phyloP scores from a whole-genome alignment of 1,140 invertebrate species.

The Tetramorium alpestre region DNA sequence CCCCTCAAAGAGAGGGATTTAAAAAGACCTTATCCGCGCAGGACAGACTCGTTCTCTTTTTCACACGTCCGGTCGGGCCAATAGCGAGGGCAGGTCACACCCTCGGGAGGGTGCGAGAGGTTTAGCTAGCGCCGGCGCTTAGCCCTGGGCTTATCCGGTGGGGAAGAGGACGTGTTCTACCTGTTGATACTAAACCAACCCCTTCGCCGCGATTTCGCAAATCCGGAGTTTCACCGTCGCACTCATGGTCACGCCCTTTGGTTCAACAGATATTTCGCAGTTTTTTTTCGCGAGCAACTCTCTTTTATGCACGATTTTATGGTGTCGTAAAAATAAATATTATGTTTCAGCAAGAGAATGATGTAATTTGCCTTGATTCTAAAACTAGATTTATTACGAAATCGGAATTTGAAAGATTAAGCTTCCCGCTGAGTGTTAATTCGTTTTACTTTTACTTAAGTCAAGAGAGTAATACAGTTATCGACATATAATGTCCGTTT shows the following conservation, averaged over 20 bases:
- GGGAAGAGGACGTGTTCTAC: slow-evolving; percentile 81
- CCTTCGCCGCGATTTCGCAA: slow-evolving; percentile 84
- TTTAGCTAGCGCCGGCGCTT: slow-evolving; percentile 85
- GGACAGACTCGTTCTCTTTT: slow-evolving; percentile 79
- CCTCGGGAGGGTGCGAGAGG: slow-evolving; percentile 83
- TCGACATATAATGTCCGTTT: not conserved
- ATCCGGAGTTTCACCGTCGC: slow-evolving; percentile 78
- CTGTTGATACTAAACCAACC: slow-evolving; percentile 85
- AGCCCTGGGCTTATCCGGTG: slow-evolving; percentile 84
- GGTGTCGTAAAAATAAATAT: not conserved
- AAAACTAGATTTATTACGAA: not conserved
- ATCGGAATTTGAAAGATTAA: not conserved
- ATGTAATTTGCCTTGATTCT: not conserved
- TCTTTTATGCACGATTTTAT: not conserved
- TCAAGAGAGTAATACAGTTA: not conserved
- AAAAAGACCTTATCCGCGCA: slow-evolving; percentile 77
- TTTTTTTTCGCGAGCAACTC: not conserved
- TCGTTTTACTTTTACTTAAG: not conserved
- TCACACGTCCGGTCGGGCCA: slow-evolving; percentile 82
- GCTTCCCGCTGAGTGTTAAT: not conserved
- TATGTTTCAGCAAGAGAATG: not conserved
- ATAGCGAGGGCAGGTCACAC: slow-evolving; percentile 82
- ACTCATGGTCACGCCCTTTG: slow-evolving; percentile 81
- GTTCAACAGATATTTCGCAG: not conserved
- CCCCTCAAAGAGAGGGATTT: slow-evolving; percentile 53